Conservation (phyloP, 2,113 vertebrate species). For the Chaenocephalus aceratus region DNA sequence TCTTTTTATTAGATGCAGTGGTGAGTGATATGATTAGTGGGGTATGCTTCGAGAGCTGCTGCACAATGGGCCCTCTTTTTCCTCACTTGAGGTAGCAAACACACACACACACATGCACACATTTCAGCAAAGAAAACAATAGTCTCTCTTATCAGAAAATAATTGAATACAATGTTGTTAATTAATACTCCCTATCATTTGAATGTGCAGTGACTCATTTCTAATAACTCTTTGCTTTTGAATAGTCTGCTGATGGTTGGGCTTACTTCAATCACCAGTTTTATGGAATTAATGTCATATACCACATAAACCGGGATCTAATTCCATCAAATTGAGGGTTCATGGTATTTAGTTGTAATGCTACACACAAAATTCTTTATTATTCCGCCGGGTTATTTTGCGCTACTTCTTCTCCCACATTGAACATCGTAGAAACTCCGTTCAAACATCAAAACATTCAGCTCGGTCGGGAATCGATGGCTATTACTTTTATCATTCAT, state of each 20-base stretch:
- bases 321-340: background rate
- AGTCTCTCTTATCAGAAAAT: background rate
- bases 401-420: too few relatives aligned
- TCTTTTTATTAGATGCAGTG: too few relatives aligned
- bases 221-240: background rate
- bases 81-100: too few relatives aligned
- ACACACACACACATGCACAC: background rate
- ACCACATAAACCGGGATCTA: background rate
- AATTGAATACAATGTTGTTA: background rate
- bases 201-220: background rate
- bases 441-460: too few relatives aligned
- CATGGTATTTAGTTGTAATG: background rate
- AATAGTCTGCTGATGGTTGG: background rate
- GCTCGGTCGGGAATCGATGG: too few relatives aligned
- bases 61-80: too few relatives aligned
- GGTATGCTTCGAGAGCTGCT: too few relatives aligned
- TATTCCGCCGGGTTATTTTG: too few relatives aligned
- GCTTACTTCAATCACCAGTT: background rate
- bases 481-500: too few relatives aligned
- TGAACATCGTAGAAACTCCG: too few relatives aligned
- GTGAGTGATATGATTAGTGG: too few relatives aligned
- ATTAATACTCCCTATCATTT: constrained; percentile 13
- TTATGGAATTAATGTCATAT: background rate
- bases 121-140: background rate
- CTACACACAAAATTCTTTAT: too few relatives aligned